Percentiles rank a stretch among this genome's conserved stretches.
These are phyloP conservation scores for Synodontis membranacea DNA, from an alignment of 2,113 vertebrate genomes.

Conservation along the genomic window DNA sequence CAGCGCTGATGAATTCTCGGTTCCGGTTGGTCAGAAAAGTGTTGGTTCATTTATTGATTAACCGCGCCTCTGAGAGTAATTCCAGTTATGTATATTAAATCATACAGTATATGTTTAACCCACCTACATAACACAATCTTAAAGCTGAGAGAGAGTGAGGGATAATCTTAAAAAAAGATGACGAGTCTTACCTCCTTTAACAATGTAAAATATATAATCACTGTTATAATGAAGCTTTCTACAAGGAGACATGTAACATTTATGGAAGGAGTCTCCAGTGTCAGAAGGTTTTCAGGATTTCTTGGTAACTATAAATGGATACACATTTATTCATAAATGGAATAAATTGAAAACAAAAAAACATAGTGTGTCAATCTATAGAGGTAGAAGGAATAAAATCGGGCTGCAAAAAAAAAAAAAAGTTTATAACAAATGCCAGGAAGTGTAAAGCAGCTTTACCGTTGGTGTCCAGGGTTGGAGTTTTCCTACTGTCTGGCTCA, in stretches of 20 bases:
- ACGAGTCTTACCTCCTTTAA: too few species aligned
- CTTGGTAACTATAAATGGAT: background rate
- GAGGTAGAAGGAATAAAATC: background rate
- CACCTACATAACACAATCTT: too few species aligned
- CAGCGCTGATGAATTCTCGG: background rate
- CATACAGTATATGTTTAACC: too few species aligned
- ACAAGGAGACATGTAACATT: background rate
- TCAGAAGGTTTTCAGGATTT: background rate
- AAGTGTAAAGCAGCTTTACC: conserved; percentile 58
- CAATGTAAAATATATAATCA: background rate
- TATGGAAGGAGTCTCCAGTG: background rate
- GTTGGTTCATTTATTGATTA: background rate
- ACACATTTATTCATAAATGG: too few species aligned
- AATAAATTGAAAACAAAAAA: too few species aligned
- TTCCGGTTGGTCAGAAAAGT: background rate
- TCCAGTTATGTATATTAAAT: too few species aligned
- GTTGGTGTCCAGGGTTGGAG: conserved; percentile 62
- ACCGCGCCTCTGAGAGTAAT: background rate
- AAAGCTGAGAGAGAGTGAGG: background rate
- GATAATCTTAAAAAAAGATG: background rate
- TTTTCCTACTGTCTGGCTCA: conserved; percentile 61
- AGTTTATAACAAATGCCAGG: background rate
- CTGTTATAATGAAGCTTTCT: background rate
- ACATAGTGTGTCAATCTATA: background rate
- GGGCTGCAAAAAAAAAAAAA: background rate